Conservation (phyloP, 2,113 vertebrate species). For the Otolemur garnettii region DNA sequence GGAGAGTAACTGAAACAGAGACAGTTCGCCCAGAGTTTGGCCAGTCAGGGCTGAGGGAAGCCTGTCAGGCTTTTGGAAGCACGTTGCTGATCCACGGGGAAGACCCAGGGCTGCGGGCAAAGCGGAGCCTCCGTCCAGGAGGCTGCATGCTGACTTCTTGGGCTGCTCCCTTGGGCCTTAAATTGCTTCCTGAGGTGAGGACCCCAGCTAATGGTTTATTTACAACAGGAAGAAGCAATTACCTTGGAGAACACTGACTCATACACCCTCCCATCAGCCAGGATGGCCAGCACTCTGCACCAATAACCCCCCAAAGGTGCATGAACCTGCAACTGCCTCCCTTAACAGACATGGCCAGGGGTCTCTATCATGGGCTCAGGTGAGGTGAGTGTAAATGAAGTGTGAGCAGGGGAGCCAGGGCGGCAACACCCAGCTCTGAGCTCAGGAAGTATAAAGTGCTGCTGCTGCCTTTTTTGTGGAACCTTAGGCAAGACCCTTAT, state of each 20-base stretch:
- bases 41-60: slow-evolving; percentile 21
- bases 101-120: slow-evolving; percentile 43
- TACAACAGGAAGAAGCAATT: slow-evolving; percentile 84
- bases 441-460: background rate
- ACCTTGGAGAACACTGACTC: slow-evolving; percentile 71
- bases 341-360: accelerated
- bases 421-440: background rate
- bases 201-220: slow-evolving; percentile 79
- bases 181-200: slow-evolving; percentile 79
- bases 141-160: slow-evolving; percentile 66
- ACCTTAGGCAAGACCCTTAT: background rate
- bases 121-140: slow-evolving; percentile 50
- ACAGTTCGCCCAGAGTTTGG: background rate
- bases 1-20: slow-evolving; percentile 47
- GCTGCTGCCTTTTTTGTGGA: background rate
- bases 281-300: background rate
- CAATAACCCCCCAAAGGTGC: background rate
- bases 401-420: background rate
- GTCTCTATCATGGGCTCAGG: background rate
- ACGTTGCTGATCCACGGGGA: slow-evolving; percentile 37
- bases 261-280: slow-evolving; percentile 26
- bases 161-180: slow-evolving; percentile 76
- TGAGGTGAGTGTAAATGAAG: background rate
- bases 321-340: background rate
- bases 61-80: background rate